phyloP scores from a whole-genome alignment of 2,113 vertebrate species.

The Amblyopsis rosae region DNA sequence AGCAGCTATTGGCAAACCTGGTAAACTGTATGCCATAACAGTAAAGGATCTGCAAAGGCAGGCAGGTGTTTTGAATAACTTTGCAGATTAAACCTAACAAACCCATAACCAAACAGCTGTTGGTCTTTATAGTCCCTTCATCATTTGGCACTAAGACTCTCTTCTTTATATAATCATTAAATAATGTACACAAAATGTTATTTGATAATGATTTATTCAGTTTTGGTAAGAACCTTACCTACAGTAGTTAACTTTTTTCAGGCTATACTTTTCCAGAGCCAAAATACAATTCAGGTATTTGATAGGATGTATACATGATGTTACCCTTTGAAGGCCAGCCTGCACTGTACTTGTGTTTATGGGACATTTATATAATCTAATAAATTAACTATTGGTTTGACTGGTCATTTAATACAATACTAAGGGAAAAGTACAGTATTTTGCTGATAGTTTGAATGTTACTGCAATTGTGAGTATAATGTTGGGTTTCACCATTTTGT shows the following conservation, averaged over 20 bases:
- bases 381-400: not conserved
- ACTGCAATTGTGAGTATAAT: slow-evolving; percentile 31
- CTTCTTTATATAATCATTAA: too few species aligned
- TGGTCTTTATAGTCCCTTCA: too few species aligned
- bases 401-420: not conserved
- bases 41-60: not conserved
- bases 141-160: too few species aligned
- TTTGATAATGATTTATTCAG: not conserved
- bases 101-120: not conserved
- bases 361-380: slow-evolving; percentile 1
- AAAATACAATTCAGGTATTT: slow-evolving; percentile 51
- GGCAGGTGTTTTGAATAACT: too few species aligned
- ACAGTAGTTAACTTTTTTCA: slow-evolving; percentile 33
- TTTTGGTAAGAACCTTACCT: not conserved
- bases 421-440: not conserved
- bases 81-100: not conserved
- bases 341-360: slow-evolving; percentile 21
- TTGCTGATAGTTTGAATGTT: slow-evolving; percentile 58
- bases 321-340: not conserved
- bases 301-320: not conserved
- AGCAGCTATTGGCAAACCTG: slow-evolving; percentile 3
- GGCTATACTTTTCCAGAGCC: slow-evolving; percentile 43
- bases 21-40: slow-evolving; percentile 1
- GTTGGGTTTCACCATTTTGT: slow-evolving; percentile 21
- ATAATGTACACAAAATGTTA: too few species aligned